These are phyloP conservation scores for Lasius platythorax DNA, from an alignment of 2,888 invertebrate species.

Conservation along the genomic window DNA sequence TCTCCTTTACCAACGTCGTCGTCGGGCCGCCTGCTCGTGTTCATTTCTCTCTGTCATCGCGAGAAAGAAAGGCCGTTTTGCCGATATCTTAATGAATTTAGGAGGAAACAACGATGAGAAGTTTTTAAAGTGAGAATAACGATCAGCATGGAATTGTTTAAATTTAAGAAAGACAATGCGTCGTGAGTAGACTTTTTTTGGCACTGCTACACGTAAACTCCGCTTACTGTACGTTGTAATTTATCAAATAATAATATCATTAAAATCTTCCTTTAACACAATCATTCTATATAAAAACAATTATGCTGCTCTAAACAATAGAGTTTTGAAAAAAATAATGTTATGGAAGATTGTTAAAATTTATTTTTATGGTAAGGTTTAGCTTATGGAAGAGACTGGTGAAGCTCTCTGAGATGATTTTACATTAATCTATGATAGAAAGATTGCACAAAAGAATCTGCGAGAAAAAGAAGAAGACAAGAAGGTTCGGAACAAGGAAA, in stretches of 20 bases:
- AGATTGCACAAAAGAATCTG: slow-evolving; percentile 6
- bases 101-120: slow-evolving; percentile 27
- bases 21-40: slow-evolving; percentile 39
- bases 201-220: neutral
- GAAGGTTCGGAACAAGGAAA: slow-evolving; percentile 13
- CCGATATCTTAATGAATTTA: slow-evolving; percentile 50
- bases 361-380: neutral
- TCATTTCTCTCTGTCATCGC: slow-evolving; percentile 60
- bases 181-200: neutral
- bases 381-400: neutral
- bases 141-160: slow-evolving; percentile 11
- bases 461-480: neutral
- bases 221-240: neutral
- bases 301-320: neutral
- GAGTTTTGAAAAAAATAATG: neutral
- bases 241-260: neutral
- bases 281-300: neutral
- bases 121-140: slow-evolving; percentile 29
- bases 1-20: slow-evolving; percentile 23
- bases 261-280: neutral
- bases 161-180: neutral
- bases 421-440: slow-evolving; percentile 29
- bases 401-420: slow-evolving; percentile 1
- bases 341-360: neutral
- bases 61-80: slow-evolving; percentile 14